Conservation (phyloP, 35 echinoderm and acorn worm genomes). For the Nesometra sesokonis region DNA sequence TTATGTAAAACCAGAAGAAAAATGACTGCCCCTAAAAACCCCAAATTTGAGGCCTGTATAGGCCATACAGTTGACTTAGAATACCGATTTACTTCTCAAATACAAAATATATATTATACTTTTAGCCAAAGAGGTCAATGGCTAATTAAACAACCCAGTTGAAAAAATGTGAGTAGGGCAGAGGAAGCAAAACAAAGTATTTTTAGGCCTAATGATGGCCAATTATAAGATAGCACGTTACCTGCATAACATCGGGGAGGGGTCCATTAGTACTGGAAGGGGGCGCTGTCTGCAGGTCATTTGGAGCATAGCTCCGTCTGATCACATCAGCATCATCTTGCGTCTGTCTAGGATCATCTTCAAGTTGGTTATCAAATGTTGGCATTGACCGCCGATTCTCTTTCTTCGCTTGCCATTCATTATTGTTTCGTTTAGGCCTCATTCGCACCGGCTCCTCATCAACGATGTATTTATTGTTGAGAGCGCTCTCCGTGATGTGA, state of each 20-base stretch:
- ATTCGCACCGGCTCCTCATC: background rate
- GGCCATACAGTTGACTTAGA: too few relatives aligned
- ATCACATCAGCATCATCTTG: background rate
- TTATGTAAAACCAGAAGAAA: too few relatives aligned
- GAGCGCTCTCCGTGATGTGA: background rate
- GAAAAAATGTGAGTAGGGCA: background rate
- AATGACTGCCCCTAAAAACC: too few relatives aligned
- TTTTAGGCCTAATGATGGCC: too few relatives aligned
- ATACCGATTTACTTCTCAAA: too few relatives aligned
- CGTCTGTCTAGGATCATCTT: background rate
- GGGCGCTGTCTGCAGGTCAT: background rate
- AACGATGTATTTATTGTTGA: background rate
- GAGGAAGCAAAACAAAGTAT: too few relatives aligned
- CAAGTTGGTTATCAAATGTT: constrained; percentile 7
- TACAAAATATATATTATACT: too few relatives aligned
- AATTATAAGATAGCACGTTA: background rate
- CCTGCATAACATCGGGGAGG: constrained; percentile 31
- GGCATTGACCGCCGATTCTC: constrained; percentile 71
- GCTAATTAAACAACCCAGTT: too few relatives aligned
- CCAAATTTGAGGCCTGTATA: too few relatives aligned
- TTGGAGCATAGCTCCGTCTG: background rate
- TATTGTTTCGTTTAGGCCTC: constrained; percentile 14
- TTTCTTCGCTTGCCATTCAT: constrained; percentile 58
- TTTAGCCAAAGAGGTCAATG: too few relatives aligned
- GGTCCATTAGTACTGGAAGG: constrained; percentile 22